These are phyloP conservation scores for Chelonus formosanus DNA, from an alignment of 2,888 invertebrate genomes.

Conservation along the genomic window DNA sequence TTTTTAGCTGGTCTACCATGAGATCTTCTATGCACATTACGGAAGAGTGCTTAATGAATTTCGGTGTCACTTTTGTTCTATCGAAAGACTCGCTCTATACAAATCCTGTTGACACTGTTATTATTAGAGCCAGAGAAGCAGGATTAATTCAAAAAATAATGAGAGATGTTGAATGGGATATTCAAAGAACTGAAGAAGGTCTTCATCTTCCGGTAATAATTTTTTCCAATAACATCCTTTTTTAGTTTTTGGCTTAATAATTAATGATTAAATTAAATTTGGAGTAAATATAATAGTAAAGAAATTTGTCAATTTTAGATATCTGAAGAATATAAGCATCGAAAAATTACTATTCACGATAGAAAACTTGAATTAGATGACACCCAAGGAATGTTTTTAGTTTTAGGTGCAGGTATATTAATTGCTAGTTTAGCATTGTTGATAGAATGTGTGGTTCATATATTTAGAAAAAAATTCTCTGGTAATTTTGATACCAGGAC, in stretches of 20 bases:
- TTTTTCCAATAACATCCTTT: too few species aligned
- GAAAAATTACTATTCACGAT: conserved; percentile 69
- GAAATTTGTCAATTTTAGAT: conserved; percentile 61
- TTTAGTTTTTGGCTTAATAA: too few species aligned
- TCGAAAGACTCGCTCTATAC: conserved; percentile 74
- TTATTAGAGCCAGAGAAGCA: conserved; percentile 72
- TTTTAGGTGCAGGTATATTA: conserved; percentile 76
- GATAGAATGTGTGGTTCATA: conserved; percentile 78
- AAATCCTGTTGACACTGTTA: conserved; percentile 70
- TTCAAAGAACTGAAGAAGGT: conserved; percentile 72
- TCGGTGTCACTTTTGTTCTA: conserved; percentile 74
- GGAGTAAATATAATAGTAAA: too few species aligned
- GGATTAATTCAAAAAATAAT: conserved; percentile 75
- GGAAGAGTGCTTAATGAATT: conserved; percentile 78
- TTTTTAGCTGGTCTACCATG: conserved; percentile 65
- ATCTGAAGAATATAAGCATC: conserved; percentile 59
- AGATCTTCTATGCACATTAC: conserved; percentile 77
- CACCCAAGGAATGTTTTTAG: conserved; percentile 83
- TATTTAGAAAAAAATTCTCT: conserved; percentile 68
- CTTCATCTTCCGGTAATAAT: conserved; percentile 71
- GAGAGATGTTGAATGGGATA: conserved; percentile 77
- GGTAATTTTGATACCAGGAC: conserved; percentile 24
- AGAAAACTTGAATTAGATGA: conserved; percentile 80
- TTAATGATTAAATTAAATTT: too few species aligned
- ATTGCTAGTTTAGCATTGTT: conserved; percentile 72